Evolutionary conservation across 2,888 invertebrate genomes (phyloP), one percentile per base, ranked within the genome.

Genomic region (Holacanthella duospinosa): DNA sequence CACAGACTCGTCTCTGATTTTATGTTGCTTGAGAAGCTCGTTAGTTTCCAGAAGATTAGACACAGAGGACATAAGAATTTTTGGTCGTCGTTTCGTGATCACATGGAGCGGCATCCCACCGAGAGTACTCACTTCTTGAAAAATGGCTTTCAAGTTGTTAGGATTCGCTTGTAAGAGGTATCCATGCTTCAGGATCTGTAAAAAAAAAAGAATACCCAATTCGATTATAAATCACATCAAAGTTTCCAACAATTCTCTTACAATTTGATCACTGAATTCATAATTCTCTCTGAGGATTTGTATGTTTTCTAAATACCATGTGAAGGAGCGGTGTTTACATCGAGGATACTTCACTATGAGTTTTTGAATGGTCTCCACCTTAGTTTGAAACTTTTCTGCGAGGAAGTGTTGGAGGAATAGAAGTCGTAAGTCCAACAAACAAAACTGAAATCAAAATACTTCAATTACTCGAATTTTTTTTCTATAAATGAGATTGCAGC

Each of bases 121-220:
- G 43, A 85, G 75, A 0, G 76, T 77, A 1, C 78, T 76, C 54
- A 86, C 80, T 74, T 82, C 80, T 4, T 78, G 75, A 1, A 86
- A 71, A 44, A 86, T 81, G 19, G 80, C 77, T 63, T 78, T 78
- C 0, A 84, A 79, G 69, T 85, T 83, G 1, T 81, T 75, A 0
- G 85, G 84, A 74, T 84, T 82, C 1, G 79, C 78, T 59, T 81
- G 78, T 55, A 86, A 75, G 1, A 88, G 74, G 68, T 83, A 86
- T 0, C 81, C 81, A 76, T 85, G 81, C 64, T 81, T 82, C 66
- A 78, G 77, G 16, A 88, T 80, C 69, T 78, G 61, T 24, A 61
- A 66, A 27, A 56, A 16, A 60, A 69, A 25, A 36, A 6, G 16
- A 36, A 48, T 9, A 48, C 12, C 6, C 16, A 36, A 36, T 36